These are phyloP conservation scores for Telenomus remus DNA, from an alignment of 1,140 invertebrate genomes.

Conservation along the genomic window DNA sequence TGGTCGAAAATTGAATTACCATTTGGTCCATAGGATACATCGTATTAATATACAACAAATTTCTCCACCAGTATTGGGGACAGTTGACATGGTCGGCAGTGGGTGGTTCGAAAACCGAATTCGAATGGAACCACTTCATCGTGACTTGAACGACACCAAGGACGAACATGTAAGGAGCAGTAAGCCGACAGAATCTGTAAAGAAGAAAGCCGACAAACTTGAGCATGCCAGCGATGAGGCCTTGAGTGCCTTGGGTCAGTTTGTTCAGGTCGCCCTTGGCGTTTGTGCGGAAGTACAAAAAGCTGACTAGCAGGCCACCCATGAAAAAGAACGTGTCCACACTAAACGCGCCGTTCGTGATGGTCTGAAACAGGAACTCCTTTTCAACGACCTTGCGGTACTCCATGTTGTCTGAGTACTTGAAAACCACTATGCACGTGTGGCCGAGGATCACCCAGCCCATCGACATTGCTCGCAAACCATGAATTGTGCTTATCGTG, in stretches of 20 bases:
- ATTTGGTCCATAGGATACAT: constrained; percentile 89
- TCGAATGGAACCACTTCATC: constrained; percentile 88
- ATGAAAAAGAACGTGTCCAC: constrained; percentile 95
- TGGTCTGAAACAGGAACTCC: constrained; percentile 87
- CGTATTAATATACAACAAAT: constrained; percentile 89
- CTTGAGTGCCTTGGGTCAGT: constrained; percentile 82
- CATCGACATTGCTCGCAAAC: constrained; percentile 90
- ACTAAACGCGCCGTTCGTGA: constrained; percentile 90
- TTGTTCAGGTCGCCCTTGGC: constrained; percentile 86
- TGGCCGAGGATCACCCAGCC: constrained; percentile 95
- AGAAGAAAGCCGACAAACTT: constrained; percentile 87
- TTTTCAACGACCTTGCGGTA: constrained; percentile 85
- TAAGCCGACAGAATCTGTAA: constrained; percentile 86
- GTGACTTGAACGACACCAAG: constrained; percentile 85
- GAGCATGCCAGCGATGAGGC: constrained; percentile 81
- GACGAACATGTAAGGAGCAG: constrained; percentile 88
- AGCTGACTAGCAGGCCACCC: constrained; percentile 87
- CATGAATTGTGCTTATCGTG: constrained; percentile 88
- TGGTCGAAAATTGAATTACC: constrained; percentile 74
- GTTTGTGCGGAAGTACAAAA: constrained; percentile 88
- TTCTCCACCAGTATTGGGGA: constrained; percentile 90
- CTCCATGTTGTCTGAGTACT: constrained; percentile 90
- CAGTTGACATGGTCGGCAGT: constrained; percentile 87
- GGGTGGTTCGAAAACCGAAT: constrained; percentile 88
- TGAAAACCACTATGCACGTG: constrained; percentile 88